Evolutionary conservation across 2,797 vertebrate genomes (phyloP).

Genomic region (Mormyrops attenuatus): DNA sequence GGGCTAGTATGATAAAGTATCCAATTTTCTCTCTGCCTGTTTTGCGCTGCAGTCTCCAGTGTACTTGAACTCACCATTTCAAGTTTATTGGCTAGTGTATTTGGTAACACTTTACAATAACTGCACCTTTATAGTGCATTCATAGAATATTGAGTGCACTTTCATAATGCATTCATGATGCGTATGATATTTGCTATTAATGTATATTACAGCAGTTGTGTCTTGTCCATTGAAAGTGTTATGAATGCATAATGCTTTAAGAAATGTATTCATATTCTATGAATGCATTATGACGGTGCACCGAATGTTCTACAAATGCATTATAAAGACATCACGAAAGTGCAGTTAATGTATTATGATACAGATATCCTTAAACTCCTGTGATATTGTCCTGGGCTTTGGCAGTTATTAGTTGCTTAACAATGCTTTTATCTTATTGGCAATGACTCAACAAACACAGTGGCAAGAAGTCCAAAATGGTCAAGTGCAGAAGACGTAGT

Average conservation of each 20-base stretch:
- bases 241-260: background rate
- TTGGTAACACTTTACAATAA: background rate
- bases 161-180: too few species aligned
- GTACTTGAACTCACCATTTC: background rate
- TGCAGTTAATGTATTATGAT: background rate
- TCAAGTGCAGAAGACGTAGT: background rate
- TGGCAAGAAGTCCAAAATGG: background rate
- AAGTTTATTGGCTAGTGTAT: background rate
- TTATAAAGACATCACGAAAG: background rate
- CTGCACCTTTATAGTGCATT: background rate
- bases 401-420: background rate
- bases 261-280: background rate
- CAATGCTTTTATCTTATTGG: background rate
- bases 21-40: background rate
- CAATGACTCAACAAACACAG: background rate
- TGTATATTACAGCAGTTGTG: background rate
- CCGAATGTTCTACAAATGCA: background rate
- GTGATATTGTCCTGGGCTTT: background rate
- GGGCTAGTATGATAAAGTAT: background rate
- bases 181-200: too few species aligned
- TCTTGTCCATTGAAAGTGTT: background rate
- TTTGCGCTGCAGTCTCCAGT: background rate
- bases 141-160: background rate
- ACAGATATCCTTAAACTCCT: background rate
- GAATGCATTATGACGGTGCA: background rate